A percentile compares a stretch with the other conserved stretches of the same genome.
phyloP scores from a whole-genome alignment of 2,888 invertebrate genomes.

The Pachycephus smyrnensis region DNA sequence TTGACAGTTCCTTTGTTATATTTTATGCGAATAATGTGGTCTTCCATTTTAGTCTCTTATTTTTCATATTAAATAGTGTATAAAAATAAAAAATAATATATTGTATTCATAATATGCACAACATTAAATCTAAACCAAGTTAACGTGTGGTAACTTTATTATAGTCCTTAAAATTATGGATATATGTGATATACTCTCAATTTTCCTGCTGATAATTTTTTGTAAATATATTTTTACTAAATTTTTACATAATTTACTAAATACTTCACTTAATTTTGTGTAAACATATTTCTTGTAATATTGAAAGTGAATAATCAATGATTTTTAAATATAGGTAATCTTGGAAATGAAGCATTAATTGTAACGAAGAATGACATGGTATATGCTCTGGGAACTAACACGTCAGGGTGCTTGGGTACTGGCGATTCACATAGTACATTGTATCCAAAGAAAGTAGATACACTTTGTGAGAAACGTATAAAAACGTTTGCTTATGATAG shows the following conservation, averaged over 20 bases:
- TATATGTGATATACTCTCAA: no score
- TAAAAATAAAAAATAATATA: no score
- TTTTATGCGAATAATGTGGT: no score
- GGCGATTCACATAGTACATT: slow-evolving; percentile 69
- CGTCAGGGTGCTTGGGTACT: slow-evolving; percentile 71
- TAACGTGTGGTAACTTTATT: no score
- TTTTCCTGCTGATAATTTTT: not conserved
- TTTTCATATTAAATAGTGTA: no score
- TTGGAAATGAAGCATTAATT: slow-evolving; percentile 72
- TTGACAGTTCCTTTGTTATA: no score
- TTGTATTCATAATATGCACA: no score
- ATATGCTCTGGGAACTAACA: slow-evolving; percentile 71
- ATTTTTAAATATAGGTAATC: slow-evolving; percentile 59
- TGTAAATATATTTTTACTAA: not conserved
- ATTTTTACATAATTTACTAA: not conserved
- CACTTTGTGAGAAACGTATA: slow-evolving; percentile 69
- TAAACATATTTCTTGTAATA: not conserved
- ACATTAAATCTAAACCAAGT: no score
- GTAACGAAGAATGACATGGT: slow-evolving; percentile 72
- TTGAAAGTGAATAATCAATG: not conserved
- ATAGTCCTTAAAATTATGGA: no score
- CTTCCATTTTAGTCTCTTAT: no score
- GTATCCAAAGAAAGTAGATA: slow-evolving; percentile 69
- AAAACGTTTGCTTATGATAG: slow-evolving; percentile 71
- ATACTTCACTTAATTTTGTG: not conserved